Evolutionary conservation across 2,888 invertebrate species (phyloP).

Genomic region (Drosophila helvetica): DNA sequence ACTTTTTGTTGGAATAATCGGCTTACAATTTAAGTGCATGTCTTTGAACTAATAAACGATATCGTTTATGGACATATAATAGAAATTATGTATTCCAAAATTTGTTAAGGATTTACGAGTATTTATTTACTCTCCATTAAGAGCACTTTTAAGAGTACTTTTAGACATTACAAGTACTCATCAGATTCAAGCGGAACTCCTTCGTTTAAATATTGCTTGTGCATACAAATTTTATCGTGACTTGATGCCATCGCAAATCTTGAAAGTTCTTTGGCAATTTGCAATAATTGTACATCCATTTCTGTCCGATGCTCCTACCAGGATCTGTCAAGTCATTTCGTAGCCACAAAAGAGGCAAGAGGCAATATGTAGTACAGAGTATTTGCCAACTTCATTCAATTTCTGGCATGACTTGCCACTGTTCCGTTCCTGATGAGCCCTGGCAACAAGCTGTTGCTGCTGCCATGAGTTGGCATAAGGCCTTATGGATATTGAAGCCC

Average conservation of each 20-base stretch:
- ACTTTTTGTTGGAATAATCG: neutral
- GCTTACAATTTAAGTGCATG: neutral
- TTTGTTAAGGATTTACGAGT: neutral
- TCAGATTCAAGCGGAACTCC: too few relatives aligned
- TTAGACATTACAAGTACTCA: neutral
- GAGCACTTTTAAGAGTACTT: neutral
- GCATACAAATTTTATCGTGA: neutral
- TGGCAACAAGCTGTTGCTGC: constrained; percentile 52
- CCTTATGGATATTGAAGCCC: neutral
- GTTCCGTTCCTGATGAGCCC: constrained; percentile 39
- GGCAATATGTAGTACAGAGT: neutral
- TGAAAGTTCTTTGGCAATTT: constrained; percentile 31
- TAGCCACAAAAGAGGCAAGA: constrained; percentile 7
- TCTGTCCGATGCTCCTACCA: constrained; percentile 1
- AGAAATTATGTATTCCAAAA: neutral
- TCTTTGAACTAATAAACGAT: neutral
- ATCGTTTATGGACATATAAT: neutral
- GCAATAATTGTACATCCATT: constrained; percentile 53
- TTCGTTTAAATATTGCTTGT: constrained; percentile 10
- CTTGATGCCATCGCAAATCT: constrained; percentile 1
- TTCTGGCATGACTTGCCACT: constrained; percentile 54
- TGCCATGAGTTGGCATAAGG: constrained; percentile 30
- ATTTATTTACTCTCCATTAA: neutral
- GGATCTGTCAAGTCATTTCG: constrained; percentile 56
- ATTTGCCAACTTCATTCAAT: constrained; percentile 50